Percentiles rank a stretch among this genome's conserved stretches.
These are phyloP conservation scores for Vanessa tameamea DNA, from an alignment of 1,140 invertebrate species.

Conservation along the genomic window DNA sequence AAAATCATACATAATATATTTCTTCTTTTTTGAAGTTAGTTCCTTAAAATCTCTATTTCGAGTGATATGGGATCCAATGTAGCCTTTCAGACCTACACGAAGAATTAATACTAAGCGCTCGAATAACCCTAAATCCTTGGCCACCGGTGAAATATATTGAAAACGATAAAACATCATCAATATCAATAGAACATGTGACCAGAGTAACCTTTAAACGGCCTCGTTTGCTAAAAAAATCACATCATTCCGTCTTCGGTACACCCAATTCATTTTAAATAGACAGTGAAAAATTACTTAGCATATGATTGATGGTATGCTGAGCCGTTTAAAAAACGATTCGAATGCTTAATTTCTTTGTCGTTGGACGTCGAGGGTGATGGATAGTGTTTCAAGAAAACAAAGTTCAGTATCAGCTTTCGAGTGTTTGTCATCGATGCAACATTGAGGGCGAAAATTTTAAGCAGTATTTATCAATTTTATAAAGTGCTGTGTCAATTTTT, in stretches of 20 bases:
- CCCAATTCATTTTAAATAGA: slow-evolving; percentile 48
- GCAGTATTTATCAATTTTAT: background rate
- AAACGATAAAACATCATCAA: too few relatives aligned
- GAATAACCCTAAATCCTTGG: too few relatives aligned
- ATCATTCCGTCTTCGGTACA: background rate
- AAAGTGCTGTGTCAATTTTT: too few relatives aligned
- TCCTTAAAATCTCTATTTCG: too few relatives aligned
- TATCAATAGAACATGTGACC: too few relatives aligned
- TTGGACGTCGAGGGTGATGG: slow-evolving; percentile 59
- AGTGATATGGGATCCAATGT: too few relatives aligned
- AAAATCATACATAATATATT: too few relatives aligned
- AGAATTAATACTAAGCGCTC: too few relatives aligned
- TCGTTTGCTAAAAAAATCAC: background rate
- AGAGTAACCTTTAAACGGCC: too few relatives aligned
- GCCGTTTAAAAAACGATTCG: slow-evolving; percentile 63
- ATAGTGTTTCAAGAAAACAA: slow-evolving; percentile 45
- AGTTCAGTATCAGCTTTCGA: slow-evolving; percentile 6
- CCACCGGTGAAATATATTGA: too few relatives aligned
- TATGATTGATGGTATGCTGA: slow-evolving; percentile 57
- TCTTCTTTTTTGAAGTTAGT: too few relatives aligned
- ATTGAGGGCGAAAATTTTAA: background rate
- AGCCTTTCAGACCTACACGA: too few relatives aligned
- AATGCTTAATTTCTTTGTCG: slow-evolving; percentile 67
- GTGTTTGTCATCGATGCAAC: background rate
- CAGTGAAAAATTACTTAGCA: slow-evolving; percentile 64